Conservation (phyloP, 2,797 vertebrate genomes). For the Smutsia gigantea region DNA sequence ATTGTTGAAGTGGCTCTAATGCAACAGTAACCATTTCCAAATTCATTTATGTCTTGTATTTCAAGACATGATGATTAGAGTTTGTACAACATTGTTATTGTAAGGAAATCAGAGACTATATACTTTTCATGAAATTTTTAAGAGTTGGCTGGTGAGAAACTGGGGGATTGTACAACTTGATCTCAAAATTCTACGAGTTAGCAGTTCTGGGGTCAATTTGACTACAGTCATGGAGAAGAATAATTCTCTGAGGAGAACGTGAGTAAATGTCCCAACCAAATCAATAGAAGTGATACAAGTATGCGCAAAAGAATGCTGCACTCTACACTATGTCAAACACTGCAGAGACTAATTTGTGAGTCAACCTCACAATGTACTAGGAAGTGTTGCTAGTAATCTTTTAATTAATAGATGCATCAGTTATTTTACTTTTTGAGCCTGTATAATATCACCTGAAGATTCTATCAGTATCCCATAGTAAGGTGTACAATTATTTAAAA, state of each 20-base stretch:
- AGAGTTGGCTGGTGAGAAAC: not conserved
- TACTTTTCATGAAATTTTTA: not conserved
- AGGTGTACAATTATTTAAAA: not conserved
- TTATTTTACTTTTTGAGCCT: not conserved
- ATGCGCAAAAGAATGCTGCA: not conserved
- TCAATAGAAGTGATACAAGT: not conserved
- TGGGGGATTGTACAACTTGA: not conserved
- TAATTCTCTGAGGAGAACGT: not conserved
- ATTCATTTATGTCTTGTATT: not conserved
- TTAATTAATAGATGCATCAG: not conserved
- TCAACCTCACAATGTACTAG: not conserved
- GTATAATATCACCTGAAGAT: not conserved
- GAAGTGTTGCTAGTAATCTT: not conserved
- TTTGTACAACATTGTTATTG: not conserved
- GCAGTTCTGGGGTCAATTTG: not conserved
- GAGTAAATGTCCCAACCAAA: not conserved
- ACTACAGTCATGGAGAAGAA: not conserved
- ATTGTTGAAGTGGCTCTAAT: not conserved
- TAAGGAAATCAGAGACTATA: slow-evolving; percentile 8
- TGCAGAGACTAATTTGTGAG: not conserved
- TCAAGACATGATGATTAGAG: not conserved
- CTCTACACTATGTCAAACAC: not conserved
- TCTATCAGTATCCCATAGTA: not conserved
- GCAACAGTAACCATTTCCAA: not conserved
- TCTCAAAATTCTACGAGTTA: slow-evolving; percentile 27